phyloP scores from a whole-genome alignment of 2,113 vertebrate species.

The Nettapus auritus region DNA sequence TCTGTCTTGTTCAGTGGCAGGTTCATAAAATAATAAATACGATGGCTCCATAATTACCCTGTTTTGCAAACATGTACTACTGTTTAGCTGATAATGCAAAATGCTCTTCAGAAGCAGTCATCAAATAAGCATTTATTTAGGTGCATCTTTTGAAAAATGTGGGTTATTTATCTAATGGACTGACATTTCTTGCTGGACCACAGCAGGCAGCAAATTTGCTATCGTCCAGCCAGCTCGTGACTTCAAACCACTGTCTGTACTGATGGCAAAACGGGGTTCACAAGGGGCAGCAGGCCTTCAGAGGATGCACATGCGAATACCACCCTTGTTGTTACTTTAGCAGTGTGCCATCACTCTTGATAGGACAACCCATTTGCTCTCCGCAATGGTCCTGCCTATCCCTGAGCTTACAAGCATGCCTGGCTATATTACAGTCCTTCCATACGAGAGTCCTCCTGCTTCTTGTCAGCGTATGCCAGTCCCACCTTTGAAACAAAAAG shows the following conservation, averaged over 20 bases:
- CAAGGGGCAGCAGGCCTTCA: neutral
- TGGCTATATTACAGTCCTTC: neutral
- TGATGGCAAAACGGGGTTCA: neutral
- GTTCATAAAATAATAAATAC: constrained; percentile 49
- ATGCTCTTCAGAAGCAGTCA: constrained; percentile 59
- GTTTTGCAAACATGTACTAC: constrained; percentile 68
- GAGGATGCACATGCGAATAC: neutral
- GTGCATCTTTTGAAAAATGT: constrained; percentile 50
- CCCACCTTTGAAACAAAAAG: neutral
- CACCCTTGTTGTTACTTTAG: neutral
- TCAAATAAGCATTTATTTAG: constrained; percentile 70
- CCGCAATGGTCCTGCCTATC: neutral
- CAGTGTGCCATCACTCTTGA: neutral
- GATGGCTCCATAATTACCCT: constrained; percentile 71
- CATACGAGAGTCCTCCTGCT: neutral
- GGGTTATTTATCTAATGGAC: constrained; percentile 23
- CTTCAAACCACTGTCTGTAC: neutral
- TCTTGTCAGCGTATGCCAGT: neutral
- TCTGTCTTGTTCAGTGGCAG: neutral
- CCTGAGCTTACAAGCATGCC: neutral
- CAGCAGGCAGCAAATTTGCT: constrained; percentile 25
- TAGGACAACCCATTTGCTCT: neutral
- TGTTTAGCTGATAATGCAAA: constrained; percentile 68
- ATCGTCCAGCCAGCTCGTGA: neutral
- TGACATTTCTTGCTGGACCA: constrained; percentile 30